Percentiles rank a stretch among this genome's conserved stretches.
These are phyloP conservation scores for Sebastes schlegelii DNA, from an alignment of 2,113 vertebrate genomes.

Conservation along the genomic window DNA sequence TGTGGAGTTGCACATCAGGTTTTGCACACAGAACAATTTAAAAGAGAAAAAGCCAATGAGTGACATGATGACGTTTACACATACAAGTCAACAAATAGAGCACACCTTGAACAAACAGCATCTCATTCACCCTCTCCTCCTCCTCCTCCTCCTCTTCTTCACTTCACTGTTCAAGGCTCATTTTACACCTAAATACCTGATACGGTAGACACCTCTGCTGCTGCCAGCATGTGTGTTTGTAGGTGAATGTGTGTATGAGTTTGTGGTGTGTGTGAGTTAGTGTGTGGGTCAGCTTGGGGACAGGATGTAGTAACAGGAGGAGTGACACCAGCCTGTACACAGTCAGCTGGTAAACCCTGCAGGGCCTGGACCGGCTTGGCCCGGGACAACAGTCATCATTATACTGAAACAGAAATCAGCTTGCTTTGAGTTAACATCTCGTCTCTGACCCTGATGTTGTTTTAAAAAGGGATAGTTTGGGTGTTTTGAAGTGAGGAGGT, in stretches of 20 bases:
- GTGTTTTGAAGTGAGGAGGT: too few species aligned
- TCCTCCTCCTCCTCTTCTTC: too few species aligned
- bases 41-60: not conserved
- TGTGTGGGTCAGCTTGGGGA: constrained; percentile 46
- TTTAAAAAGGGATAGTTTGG: too few species aligned
- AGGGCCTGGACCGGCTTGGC: too few species aligned
- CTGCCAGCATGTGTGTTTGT: not conserved
- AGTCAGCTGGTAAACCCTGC: too few species aligned
- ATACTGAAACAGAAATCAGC: not conserved
- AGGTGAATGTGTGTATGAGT: not conserved
- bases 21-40: too few species aligned
- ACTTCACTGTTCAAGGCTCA: too few species aligned
- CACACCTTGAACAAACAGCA: not conserved
- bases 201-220: constrained; percentile 16
- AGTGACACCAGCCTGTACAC: not conserved
- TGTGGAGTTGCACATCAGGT: too few species aligned
- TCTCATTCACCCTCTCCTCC: too few species aligned
- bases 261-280: not conserved
- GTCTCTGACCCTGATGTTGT: not conserved
- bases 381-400: not conserved
- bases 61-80: not conserved
- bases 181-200: constrained; percentile 1
- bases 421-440: not conserved
- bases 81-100: not conserved
- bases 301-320: constrained; percentile 30